These are phyloP conservation scores for Tokudaia muenninki DNA, from an alignment of 2,797 vertebrate genomes.

Conservation along the genomic window DNA sequence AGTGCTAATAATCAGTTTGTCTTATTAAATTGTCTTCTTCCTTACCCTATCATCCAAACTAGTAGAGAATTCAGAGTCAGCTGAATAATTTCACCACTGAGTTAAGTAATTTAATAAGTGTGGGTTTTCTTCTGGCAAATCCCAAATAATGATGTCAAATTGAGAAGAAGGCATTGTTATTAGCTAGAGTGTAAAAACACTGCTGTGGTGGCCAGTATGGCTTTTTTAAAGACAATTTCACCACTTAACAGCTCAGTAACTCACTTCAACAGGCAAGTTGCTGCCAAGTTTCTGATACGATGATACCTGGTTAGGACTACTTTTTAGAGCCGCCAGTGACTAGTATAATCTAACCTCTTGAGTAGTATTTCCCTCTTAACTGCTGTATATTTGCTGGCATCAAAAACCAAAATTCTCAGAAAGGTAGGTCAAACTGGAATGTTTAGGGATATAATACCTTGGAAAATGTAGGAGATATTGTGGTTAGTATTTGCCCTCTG, in stretches of 20 bases:
- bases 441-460: constrained; percentile 10
- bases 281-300: background rate
- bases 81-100: constrained; percentile 67
- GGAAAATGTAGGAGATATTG: background rate
- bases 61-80: constrained; percentile 59
- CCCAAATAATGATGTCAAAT: constrained; percentile 58
- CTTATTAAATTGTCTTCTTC: constrained; percentile 72
- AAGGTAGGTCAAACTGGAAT: constrained; percentile 15
- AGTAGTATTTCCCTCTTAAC: background rate
- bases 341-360: background rate
- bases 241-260: background rate
- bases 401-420: constrained; percentile 38
- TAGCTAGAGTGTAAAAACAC: constrained; percentile 50
- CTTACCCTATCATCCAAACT: constrained; percentile 1
- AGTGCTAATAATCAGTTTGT: constrained; percentile 66
- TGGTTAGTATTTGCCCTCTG: background rate
- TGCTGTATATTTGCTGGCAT: background rate
- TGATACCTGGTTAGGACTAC: background rate
- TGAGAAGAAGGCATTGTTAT: constrained; percentile 61
- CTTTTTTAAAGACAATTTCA: background rate
- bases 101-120: constrained; percentile 67
- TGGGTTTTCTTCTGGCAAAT: constrained; percentile 64
- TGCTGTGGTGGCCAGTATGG: background rate
- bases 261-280: background rate
- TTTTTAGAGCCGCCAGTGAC: background rate